These are phyloP conservation scores for Chrysomela aeneicollis DNA, from an alignment of 2,888 invertebrate species.

Conservation along the genomic window DNA sequence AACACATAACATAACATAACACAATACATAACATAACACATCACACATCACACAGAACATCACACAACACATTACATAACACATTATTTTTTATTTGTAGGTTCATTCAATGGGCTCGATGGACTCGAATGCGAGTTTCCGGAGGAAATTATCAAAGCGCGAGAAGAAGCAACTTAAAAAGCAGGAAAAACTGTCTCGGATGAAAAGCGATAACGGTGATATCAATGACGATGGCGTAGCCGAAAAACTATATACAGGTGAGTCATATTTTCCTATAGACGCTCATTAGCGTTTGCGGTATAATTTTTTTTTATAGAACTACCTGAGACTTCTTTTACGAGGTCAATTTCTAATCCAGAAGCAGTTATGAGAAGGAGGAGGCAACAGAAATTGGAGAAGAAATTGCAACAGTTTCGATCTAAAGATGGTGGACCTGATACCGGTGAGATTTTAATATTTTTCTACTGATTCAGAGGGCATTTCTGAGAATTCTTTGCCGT, in stretches of 20 bases:
- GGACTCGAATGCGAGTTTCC: slow-evolving; percentile 84
- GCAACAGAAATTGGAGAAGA: slow-evolving; percentile 90
- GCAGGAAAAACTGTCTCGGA: slow-evolving; percentile 84
- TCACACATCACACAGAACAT: too few species aligned
- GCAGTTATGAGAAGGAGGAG: slow-evolving; percentile 97
- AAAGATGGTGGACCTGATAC: slow-evolving; percentile 96
- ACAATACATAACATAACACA: background rate
- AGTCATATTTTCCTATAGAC: too few species aligned
- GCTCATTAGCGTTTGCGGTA: too few species aligned
- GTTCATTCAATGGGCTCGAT: slow-evolving; percentile 73
- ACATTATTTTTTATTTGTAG: slow-evolving; percentile 55
- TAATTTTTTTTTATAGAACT: slow-evolving; percentile 77
- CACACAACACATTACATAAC: too few species aligned
- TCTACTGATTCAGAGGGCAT: too few species aligned
- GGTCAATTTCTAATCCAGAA: slow-evolving; percentile 99
- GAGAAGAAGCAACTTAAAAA: slow-evolving; percentile 98
- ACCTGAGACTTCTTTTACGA: slow-evolving; percentile 97
- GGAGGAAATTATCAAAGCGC: slow-evolving; percentile 93
- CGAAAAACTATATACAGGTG: slow-evolving; percentile 90
- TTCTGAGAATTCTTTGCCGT: too few species aligned
- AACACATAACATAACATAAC: too few species aligned
- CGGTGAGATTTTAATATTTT: slow-evolving; percentile 57
- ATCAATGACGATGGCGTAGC: slow-evolving; percentile 79
- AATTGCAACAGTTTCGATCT: slow-evolving; percentile 93
- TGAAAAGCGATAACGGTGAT: slow-evolving; percentile 72